Percentiles rank a stretch among this genome's conserved stretches.
These are phyloP conservation scores for Lingula anatina DNA, from an alignment of 2,888 invertebrate genomes.

Conservation along the genomic window DNA sequence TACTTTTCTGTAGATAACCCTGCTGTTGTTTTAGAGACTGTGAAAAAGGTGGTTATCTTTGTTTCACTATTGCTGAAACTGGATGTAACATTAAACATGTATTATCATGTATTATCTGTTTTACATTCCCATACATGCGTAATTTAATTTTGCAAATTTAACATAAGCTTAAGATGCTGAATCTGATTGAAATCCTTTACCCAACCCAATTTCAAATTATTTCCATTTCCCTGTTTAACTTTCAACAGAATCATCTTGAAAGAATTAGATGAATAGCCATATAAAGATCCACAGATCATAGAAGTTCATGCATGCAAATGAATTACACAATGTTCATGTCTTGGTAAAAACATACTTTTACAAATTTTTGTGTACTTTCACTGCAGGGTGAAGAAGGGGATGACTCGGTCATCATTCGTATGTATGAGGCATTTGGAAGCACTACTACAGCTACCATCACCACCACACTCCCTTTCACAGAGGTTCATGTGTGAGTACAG, in stretches of 20 bases:
- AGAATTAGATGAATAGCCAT: no score
- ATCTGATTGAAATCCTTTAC: no score
- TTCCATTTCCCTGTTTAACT: no score
- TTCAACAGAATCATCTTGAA: no score
- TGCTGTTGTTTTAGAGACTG: slow-evolving; percentile 48
- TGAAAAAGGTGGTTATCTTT: slow-evolving; percentile 41
- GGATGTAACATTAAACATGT: no score
- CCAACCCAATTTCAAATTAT: no score
- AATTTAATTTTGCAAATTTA: no score
- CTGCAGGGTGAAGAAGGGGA: slow-evolving; percentile 34
- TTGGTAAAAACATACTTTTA: background rate
- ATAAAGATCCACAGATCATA: no score
- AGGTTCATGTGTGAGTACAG: slow-evolving; percentile 17
- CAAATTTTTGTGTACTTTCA: background rate
- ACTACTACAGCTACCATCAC: slow-evolving; percentile 23
- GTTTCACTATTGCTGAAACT: background rate
- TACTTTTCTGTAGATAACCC: slow-evolving; percentile 35
- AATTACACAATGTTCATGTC: background rate
- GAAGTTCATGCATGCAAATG: background rate
- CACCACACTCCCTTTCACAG: slow-evolving; percentile 16
- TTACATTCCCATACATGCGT: no score
- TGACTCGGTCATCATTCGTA: slow-evolving; percentile 39
- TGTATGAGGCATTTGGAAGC: slow-evolving; percentile 53
- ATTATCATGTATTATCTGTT: no score
- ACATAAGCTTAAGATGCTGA: no score